A percentile compares a stretch with the other conserved stretches of the same genome.
Conservation (phyloP, 2,113 vertebrate species). For the Peucedramus taeniatus region DNA sequence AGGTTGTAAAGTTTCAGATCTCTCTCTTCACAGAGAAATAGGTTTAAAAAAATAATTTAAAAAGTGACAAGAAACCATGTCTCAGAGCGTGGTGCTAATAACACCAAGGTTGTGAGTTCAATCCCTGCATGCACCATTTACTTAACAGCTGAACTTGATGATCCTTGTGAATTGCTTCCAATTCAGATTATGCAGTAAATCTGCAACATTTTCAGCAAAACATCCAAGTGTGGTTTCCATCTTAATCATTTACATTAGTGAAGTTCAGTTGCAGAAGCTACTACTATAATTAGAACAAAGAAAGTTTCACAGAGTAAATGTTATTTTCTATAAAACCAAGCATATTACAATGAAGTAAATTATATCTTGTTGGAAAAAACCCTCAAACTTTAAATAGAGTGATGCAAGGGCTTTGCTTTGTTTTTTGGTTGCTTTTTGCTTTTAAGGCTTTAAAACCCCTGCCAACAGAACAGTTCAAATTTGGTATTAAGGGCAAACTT, state of each 20-base stretch:
- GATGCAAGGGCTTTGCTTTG: not conserved
- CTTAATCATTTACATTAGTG: not conserved
- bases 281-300: not conserved
- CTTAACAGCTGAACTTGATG: not conserved
- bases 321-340: not conserved
- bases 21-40: not conserved
- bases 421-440: not conserved
- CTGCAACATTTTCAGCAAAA: not conserved
- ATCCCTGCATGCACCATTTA: not conserved
- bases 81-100: not conserved
- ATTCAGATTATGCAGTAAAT: not conserved
- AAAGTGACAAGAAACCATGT: not conserved
- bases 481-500: not conserved
- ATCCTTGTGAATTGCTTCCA: not conserved
- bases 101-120: not conserved
- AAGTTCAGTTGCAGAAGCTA: not conserved
- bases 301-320: not conserved
- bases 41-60: rapidly evolving
- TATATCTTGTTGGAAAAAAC: not conserved
- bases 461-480: not conserved
- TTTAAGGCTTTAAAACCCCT: not conserved
- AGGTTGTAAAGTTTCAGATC: not conserved
- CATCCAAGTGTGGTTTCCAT: not conserved
- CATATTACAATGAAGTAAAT: not conserved
- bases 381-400: not conserved